phyloP scores from a whole-genome alignment of 2,888 invertebrate genomes.

The Tetanocera ferruginea region DNA sequence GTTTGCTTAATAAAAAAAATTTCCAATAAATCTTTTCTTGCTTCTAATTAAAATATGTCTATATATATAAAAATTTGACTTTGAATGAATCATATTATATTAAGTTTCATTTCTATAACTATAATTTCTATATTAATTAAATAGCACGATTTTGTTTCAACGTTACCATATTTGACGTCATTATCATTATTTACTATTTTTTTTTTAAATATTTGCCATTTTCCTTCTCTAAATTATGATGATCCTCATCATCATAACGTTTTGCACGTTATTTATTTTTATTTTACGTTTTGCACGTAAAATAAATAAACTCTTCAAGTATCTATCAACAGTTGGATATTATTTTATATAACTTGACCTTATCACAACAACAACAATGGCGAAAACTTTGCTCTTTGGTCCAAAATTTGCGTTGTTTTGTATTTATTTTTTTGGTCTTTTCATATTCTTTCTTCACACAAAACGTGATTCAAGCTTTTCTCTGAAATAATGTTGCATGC shows the following conservation, averaged over 20 bases:
- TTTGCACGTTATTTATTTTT: conserved; percentile 32
- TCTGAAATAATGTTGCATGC: background rate
- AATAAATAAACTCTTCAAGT: background rate
- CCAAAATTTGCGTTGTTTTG: background rate
- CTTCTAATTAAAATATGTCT: no score
- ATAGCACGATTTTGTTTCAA: no score
- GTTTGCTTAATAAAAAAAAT: no score
- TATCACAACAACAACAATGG: background rate
- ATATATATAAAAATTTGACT: no score
- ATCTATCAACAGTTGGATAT: background rate
- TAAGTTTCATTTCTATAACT: no score
- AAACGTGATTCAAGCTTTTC: conserved; percentile 1
- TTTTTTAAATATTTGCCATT: no score
- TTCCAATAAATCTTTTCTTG: no score
- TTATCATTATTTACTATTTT: no score
- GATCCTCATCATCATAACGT: background rate
- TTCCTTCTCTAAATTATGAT: background rate
- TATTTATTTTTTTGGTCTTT: background rate
- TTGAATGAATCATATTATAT: no score
- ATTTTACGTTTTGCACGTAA: background rate
- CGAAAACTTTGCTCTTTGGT: background rate
- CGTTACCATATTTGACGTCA: background rate
- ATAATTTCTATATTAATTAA: no score
- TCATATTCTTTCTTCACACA: background rate
- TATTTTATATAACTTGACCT: background rate